Conservation (phyloP, 2,888 invertebrate genomes). For the Ophion slaviceki region DNA sequence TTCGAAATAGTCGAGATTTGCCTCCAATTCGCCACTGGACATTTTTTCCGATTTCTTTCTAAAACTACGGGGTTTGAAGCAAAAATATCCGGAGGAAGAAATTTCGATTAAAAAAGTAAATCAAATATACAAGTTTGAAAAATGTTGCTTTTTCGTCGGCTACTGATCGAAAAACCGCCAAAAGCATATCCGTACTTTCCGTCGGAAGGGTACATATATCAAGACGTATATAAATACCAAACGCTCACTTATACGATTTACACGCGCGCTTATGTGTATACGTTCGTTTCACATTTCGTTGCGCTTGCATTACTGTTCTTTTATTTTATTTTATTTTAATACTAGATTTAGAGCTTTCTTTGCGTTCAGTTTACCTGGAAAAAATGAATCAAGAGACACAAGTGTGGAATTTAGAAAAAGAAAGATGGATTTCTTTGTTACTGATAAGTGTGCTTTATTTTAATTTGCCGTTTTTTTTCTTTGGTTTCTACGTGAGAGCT, state of each 20-base stretch:
- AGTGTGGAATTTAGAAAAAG: conserved; percentile 53
- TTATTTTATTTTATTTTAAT: conserved; percentile 67
- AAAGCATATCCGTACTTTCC: too few species aligned
- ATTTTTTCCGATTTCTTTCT: too few species aligned
- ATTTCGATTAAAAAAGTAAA: too few species aligned
- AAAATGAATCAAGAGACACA: conserved; percentile 78
- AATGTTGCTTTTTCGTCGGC: too few species aligned
- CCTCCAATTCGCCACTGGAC: too few species aligned
- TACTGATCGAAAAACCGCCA: too few species aligned
- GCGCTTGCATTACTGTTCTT: conserved; percentile 13
- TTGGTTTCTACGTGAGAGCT: conserved; percentile 19
- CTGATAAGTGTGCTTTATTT: conserved; percentile 11
- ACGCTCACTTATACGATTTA: conserved; percentile 52
- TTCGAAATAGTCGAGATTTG: too few species aligned
- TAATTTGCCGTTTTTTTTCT: conserved; percentile 4
- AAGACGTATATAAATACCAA: conserved; percentile 22
- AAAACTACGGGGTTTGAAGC: too few species aligned
- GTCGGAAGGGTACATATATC: too few species aligned
- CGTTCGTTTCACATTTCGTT: conserved; percentile 66
- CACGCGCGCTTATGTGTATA: conserved; percentile 62
- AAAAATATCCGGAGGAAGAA: too few species aligned
- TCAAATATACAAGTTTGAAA: too few species aligned
- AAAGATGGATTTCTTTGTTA: conserved; percentile 30
- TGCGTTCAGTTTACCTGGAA: conserved; percentile 81
- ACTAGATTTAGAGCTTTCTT: conserved; percentile 75